Conservation (phyloP, 2,113 vertebrate genomes). For the Opisthocomus hoazin region DNA sequence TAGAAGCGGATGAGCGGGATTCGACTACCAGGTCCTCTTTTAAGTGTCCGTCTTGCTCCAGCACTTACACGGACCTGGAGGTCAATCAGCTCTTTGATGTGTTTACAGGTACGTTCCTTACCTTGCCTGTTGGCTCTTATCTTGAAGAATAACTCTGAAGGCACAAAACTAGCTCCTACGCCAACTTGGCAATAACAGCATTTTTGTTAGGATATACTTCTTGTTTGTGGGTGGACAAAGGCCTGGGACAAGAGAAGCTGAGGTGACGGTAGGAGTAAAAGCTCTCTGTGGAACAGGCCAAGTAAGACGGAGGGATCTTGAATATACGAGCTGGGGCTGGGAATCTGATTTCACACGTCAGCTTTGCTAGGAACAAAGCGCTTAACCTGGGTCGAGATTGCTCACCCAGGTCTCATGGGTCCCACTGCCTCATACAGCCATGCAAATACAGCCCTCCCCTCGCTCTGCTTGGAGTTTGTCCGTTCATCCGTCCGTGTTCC, state of each 20-base stretch:
- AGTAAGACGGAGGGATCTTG: background rate
- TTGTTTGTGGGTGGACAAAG: background rate
- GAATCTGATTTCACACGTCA: background rate
- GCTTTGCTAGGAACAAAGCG: background rate
- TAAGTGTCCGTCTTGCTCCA: slow-evolving; percentile 60
- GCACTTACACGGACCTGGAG: slow-evolving; percentile 60
- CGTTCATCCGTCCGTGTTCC: background rate
- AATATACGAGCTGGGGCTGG: background rate
- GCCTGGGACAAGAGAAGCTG: background rate
- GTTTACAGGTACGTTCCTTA: slow-evolving; percentile 42
- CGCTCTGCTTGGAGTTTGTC: background rate
- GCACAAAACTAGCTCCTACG: background rate
- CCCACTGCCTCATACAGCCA: background rate
- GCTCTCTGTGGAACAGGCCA: background rate
- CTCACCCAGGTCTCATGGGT: background rate
- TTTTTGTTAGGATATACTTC: background rate
- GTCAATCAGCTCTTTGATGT: slow-evolving; percentile 67
- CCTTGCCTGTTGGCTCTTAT: background rate
- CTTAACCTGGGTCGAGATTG: background rate
- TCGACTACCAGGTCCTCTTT: slow-evolving; percentile 62
- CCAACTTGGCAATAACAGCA: background rate
- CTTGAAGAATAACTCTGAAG: background rate
- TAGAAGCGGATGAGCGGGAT: slow-evolving; percentile 57
- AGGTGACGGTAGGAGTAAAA: background rate
- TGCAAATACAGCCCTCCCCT: background rate